These are phyloP conservation scores for Coptotermes formosanus DNA, from an alignment of 1,140 invertebrate genomes.

Conservation along the genomic window DNA sequence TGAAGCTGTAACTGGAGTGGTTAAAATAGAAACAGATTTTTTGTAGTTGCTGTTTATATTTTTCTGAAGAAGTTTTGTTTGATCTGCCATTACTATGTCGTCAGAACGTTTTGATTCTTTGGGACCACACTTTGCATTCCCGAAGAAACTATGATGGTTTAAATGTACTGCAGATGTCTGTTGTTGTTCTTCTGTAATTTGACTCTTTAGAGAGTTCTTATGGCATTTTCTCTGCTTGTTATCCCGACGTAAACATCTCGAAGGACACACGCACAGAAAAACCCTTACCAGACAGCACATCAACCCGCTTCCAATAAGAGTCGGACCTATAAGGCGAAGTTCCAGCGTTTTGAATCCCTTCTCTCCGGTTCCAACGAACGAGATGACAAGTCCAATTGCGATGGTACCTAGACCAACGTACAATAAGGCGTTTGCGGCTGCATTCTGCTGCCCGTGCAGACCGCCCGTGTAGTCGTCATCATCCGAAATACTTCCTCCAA, in stretches of 20 bases:
- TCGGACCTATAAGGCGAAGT: slow-evolving; percentile 77
- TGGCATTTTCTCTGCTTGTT: slow-evolving; percentile 43
- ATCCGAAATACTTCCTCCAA: slow-evolving; percentile 65
- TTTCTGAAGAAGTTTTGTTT: slow-evolving; percentile 39
- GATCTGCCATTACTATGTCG: slow-evolving; percentile 36
- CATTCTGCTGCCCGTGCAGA: slow-evolving; percentile 55
- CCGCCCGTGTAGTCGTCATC: slow-evolving; percentile 47
- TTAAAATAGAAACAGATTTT: slow-evolving; percentile 46
- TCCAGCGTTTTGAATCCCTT: slow-evolving; percentile 86
- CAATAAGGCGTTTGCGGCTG: slow-evolving; percentile 71
- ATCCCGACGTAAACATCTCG: slow-evolving; percentile 49
- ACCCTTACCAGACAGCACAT: slow-evolving; percentile 59
- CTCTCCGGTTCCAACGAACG: slow-evolving; percentile 85
- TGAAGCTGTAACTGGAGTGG: slow-evolving; percentile 29
- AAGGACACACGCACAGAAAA: slow-evolving; percentile 57
- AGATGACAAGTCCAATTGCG: slow-evolving; percentile 78
- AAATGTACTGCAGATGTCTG: neutral
- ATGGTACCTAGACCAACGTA: slow-evolving; percentile 82
- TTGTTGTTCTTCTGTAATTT: neutral
- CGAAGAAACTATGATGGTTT: neutral
- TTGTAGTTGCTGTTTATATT: slow-evolving; percentile 37
- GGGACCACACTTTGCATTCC: slow-evolving; percentile 39
- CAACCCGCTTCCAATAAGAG: slow-evolving; percentile 62
- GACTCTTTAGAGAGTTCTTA: slow-evolving; percentile 32
- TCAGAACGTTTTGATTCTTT: slow-evolving; percentile 48